Conservation (phyloP, 2,888 invertebrate genomes). For the Microdon myrmicae region DNA sequence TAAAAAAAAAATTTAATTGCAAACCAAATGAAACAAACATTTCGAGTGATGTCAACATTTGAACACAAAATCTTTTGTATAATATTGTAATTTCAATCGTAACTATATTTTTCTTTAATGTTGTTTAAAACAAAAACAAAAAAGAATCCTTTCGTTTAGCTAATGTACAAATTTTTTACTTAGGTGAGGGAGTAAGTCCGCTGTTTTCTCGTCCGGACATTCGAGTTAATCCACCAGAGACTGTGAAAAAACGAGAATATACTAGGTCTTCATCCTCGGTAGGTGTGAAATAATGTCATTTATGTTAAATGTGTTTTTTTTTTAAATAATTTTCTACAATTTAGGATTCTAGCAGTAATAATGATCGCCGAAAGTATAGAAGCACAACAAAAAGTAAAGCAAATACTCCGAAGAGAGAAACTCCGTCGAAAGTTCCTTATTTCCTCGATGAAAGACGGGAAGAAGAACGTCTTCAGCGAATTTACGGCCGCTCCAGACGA, state of each 20-base stretch:
- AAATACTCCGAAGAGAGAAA: background rate
- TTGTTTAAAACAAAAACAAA: too few species aligned
- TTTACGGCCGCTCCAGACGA: constrained; percentile 25
- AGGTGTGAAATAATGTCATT: background rate
- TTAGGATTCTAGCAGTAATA: constrained; percentile 31
- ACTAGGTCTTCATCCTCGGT: constrained; percentile 28
- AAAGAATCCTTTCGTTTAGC: too few species aligned
- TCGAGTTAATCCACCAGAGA: constrained; percentile 20
- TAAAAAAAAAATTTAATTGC: too few species aligned
- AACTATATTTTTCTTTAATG: too few species aligned
- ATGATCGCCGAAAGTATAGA: constrained; percentile 8
- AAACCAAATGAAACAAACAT: too few species aligned
- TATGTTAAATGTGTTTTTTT: background rate
- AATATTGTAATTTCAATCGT: too few species aligned
- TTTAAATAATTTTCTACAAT: background rate
- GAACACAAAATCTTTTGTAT: too few species aligned
- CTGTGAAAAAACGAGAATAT: constrained; percentile 17
- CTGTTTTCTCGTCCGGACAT: constrained; percentile 36
- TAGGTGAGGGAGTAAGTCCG: constrained; percentile 46
- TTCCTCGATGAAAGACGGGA: constrained; percentile 39
- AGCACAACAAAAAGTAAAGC: constrained; percentile 1
- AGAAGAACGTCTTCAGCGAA: constrained; percentile 29
- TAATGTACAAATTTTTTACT: too few species aligned
- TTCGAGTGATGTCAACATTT: too few species aligned
- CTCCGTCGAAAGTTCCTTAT: constrained; percentile 37